phyloP scores from a whole-genome alignment of 2,113 vertebrate species.

The Orycteropus afer region DNA sequence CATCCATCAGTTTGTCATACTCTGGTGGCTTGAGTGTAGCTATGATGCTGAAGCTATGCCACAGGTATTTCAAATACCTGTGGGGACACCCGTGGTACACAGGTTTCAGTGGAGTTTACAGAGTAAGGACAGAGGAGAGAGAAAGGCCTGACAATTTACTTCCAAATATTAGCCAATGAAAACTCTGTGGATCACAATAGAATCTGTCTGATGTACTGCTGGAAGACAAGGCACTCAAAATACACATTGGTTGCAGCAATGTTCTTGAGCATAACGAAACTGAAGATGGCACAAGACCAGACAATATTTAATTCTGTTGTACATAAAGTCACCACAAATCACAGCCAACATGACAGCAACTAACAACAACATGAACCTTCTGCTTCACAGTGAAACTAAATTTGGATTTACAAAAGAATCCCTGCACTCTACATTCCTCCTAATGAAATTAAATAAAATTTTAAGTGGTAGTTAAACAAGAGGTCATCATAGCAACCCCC shows the following conservation, averaged over 20 bases:
- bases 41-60: background rate
- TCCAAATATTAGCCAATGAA: background rate
- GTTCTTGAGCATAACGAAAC: background rate
- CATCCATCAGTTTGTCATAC: background rate
- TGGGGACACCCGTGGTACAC: background rate
- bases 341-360: background rate
- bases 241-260: background rate
- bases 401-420: background rate
- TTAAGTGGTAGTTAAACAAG: conserved; percentile 28
- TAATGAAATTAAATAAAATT: background rate
- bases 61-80: background rate
- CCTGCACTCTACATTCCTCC: background rate
- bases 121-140: background rate
- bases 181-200: background rate
- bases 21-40: background rate
- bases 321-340: background rate
- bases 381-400: background rate
- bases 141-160: background rate
- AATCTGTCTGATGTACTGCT: background rate
- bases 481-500: too few relatives aligned
- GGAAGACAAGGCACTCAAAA: background rate
- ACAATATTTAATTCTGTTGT: background rate
- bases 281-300: background rate
- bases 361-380: background rate
- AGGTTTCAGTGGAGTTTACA: background rate